A percentile compares a stretch with the other conserved stretches of the same genome.
These are phyloP conservation scores for Dendrocincla fuliginosa DNA, from an alignment of 2,797 vertebrate species.

Conservation along the genomic window DNA sequence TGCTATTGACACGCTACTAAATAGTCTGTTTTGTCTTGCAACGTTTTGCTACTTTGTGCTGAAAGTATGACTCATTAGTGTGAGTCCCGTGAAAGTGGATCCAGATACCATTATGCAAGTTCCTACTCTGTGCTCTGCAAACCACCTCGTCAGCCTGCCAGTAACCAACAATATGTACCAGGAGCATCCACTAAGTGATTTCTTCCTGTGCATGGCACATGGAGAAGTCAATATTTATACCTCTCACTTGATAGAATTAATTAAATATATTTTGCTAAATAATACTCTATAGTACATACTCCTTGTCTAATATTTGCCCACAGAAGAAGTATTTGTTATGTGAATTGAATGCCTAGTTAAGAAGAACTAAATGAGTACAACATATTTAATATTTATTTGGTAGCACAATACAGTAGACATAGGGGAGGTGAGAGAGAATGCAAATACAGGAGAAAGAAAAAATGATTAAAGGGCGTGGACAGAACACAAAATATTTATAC, in stretches of 20 bases:
- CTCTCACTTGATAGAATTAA: not conserved
- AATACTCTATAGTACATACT: constrained; percentile 15
- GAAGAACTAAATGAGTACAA: constrained; percentile 28
- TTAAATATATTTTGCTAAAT: constrained; percentile 58
- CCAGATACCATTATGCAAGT: not conserved
- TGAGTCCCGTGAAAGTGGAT: not conserved
- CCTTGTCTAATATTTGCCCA: constrained; percentile 53
- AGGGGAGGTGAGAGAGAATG: not conserved
- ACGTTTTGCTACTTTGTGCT: not conserved
- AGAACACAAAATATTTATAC: not conserved
- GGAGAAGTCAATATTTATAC: constrained; percentile 61
- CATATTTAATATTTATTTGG: constrained; percentile 65
- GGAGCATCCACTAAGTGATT: constrained; percentile 12
- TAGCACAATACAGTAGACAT: not conserved
- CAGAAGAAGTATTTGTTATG: constrained; percentile 18
- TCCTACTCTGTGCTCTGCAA: not conserved
- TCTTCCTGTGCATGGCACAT: not conserved
- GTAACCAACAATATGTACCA: not conserved
- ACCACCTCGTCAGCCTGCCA: not conserved
- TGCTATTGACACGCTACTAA: not conserved
- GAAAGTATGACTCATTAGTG: not conserved
- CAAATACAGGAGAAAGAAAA: constrained; percentile 22
- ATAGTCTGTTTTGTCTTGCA: not conserved
- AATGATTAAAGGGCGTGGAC: not conserved
- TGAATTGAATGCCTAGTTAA: constrained; percentile 24